These are phyloP conservation scores for Psylliodes chrysocephalus DNA, from an alignment of 2,888 invertebrate genomes.

Conservation along the genomic window DNA sequence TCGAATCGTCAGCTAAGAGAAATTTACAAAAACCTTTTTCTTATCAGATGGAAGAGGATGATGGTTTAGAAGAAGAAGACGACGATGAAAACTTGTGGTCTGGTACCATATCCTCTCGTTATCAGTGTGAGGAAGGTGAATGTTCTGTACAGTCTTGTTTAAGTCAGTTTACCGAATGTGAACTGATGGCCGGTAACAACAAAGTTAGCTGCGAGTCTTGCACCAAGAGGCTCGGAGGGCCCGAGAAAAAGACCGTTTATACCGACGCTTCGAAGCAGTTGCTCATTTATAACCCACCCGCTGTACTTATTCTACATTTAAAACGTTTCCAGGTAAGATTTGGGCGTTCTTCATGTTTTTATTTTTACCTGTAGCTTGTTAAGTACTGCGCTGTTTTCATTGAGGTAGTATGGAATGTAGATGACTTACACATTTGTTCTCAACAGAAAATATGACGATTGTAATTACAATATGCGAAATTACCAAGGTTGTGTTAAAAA, in stretches of 20 bases:
- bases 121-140: slow-evolving; percentile 80
- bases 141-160: slow-evolving; percentile 90
- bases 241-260: slow-evolving; percentile 78
- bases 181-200: slow-evolving; percentile 90
- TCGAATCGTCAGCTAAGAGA: background rate
- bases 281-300: slow-evolving; percentile 90
- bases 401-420: no score
- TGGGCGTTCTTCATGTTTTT: no score
- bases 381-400: no score
- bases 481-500: no score
- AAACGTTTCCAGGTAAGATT: slow-evolving; percentile 88
- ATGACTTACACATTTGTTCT: no score
- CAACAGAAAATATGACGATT: no score
- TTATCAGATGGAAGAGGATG: slow-evolving; percentile 60
- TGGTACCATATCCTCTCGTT: slow-evolving; percentile 69
- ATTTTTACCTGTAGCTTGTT: no score
- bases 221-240: slow-evolving; percentile 77
- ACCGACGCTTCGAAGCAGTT: slow-evolving; percentile 87
- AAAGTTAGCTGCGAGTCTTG: slow-evolving; percentile 92
- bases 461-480: no score
- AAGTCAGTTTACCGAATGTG: slow-evolving; percentile 90
- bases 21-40: slow-evolving; percentile 9
- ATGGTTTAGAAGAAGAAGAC: slow-evolving; percentile 51
- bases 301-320: slow-evolving; percentile 92
- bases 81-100: slow-evolving; percentile 53